phyloP scores from a whole-genome alignment of 2,888 invertebrate species.

The Carabus problematicus region DNA sequence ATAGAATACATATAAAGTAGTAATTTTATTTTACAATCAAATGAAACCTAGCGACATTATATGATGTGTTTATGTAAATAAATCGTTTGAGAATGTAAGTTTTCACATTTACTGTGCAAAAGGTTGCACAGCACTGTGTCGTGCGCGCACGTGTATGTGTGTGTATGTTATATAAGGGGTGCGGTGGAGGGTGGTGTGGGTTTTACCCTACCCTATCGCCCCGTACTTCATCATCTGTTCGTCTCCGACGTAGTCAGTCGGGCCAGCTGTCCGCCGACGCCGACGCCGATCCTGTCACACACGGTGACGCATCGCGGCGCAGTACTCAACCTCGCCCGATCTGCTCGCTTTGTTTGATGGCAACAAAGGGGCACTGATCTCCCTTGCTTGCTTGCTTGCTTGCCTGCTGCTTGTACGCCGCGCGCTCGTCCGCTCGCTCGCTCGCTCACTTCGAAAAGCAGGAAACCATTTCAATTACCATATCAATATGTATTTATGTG shows the following conservation, averaged over 20 bases:
- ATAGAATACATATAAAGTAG: too few species aligned
- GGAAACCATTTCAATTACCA: conserved; percentile 42
- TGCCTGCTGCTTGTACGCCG: neutral
- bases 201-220: conserved; percentile 8
- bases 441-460: conserved; percentile 8
- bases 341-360: conserved; percentile 33
- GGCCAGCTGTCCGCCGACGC: conserved; percentile 34
- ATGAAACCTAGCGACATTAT: too few species aligned
- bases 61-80: neutral
- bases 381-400: conserved; percentile 11
- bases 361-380: conserved; percentile 27
- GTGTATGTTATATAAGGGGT: neutral
- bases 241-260: conserved; percentile 19
- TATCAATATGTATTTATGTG: conserved; percentile 43
- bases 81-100: neutral
- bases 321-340: conserved; percentile 11
- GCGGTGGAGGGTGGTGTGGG: conserved; percentile 3
- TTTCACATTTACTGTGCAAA: neutral
- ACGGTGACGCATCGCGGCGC: conserved; percentile 40
- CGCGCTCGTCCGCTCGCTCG: neutral
- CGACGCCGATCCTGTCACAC: conserved; percentile 11
- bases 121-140: too few species aligned
- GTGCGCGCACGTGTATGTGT: neutral
- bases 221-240: conserved; percentile 39
- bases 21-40: too few species aligned